Evolutionary conservation across 2,113 vertebrate genomes (phyloP), one percentile per base, ranked within the genome.

Genomic region (Lasiurus borealis): DNA sequence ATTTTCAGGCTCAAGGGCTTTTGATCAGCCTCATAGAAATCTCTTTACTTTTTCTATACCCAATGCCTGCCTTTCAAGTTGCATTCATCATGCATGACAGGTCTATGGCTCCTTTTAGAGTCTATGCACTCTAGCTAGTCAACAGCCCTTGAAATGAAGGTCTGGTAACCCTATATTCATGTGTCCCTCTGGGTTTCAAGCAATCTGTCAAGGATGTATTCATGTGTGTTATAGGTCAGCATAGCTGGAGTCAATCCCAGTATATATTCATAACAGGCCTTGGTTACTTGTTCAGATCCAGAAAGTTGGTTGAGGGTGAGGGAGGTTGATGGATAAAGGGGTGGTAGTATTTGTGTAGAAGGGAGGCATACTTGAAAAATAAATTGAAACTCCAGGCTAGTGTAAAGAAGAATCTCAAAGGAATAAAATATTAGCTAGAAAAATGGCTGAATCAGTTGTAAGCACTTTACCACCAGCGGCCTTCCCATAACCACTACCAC

Each of bases 111-210:
- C 52, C 52, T 96, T 95, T 94, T 93, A 93, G 75, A 94, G 64
- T 89, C 71, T 91, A 68, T 93, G 50, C 83, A 96, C 84, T 92
- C 88, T 82, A 92, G 90, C 90, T 96, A 73, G 76, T 92, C 94
- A 96, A 96, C 48, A 95, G 72, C 48, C 92, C 96, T 97, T 97
- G 94, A 96, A 97, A 96, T 94, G 54, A 95, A 97, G 85, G 94
- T 96, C 93, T 96, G 72, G 76, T 94, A 91, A 96, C 90, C 92
- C 72, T 90, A 85, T 95, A 95, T 96, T 97, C 87, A 92, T 95
- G 76, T 92, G 52, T 94, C 81, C 85, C 86, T 90, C 77, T 96
- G 88, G 76, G 69, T 96, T 92, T 95, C 90, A 92, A 88, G 90
- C 92, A 97, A 91, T 96, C 96, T 93, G 76, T 96, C 92, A 96